A percentile compares a stretch with the other conserved stretches of the same genome.
phyloP scores from a whole-genome alignment of 1,140 invertebrate species.

The Pararge aegeria region DNA sequence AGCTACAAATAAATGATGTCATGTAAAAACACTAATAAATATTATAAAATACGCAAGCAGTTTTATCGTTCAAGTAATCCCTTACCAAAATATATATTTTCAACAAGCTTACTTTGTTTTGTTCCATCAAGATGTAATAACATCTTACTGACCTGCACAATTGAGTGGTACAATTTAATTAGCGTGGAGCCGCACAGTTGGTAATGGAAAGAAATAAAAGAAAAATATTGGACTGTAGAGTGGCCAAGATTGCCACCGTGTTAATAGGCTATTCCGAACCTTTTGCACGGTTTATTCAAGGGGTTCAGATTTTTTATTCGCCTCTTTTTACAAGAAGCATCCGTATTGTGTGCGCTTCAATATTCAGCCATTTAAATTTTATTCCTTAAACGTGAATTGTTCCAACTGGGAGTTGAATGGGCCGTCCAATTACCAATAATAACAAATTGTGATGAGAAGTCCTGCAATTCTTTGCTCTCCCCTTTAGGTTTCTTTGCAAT shows the following conservation, averaged over 20 bases:
- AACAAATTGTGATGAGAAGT: too few relatives aligned
- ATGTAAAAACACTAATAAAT: too few relatives aligned
- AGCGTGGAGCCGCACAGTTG: conserved; percentile 31
- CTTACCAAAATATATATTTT: too few relatives aligned
- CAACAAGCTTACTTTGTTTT: too few relatives aligned
- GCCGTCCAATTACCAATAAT: neutral
- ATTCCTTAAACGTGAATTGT: conserved; percentile 2
- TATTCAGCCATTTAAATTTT: conserved; percentile 23
- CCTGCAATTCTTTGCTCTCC: too few relatives aligned
- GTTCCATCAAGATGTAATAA: neutral
- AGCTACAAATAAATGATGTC: too few relatives aligned
- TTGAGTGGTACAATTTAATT: conserved; percentile 58
- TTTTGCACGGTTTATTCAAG: conserved; percentile 57
- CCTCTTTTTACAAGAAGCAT: conserved; percentile 51
- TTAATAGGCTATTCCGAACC: conserved; percentile 64
- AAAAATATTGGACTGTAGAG: conserved; percentile 53
- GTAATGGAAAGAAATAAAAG: conserved; percentile 48
- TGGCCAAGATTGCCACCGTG: conserved; percentile 52
- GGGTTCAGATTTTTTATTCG: conserved; percentile 50
- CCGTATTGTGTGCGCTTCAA: neutral
- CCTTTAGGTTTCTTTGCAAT: too few relatives aligned
- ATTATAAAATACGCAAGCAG: too few relatives aligned
- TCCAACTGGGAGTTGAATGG: neutral
- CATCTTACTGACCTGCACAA: conserved; percentile 12
- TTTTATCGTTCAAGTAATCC: too few relatives aligned